Base-by-base conservation (phyloP, 1,140 invertebrate genomes). In the Papilio polytes region DNA sequence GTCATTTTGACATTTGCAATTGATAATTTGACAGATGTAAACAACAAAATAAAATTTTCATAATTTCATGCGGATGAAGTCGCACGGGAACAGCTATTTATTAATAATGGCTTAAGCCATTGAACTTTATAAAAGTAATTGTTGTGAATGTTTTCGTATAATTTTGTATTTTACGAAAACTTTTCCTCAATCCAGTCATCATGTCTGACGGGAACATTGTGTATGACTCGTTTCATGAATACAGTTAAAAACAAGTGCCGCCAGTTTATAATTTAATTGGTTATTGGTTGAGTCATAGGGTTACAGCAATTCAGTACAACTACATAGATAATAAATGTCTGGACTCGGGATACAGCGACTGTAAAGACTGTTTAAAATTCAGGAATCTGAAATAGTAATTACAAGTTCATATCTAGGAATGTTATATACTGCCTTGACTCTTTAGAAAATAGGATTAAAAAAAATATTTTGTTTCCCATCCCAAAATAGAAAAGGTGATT, bases 191-290 rank as follows among this genome's bases (percentile, higher is more conserved):
- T 73, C 18, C 36, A 10, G 18, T 73, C 41, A 44, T 20, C 36
- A 46, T 73, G 41, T 36, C 31, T 46, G 36, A n/a, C 15, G 63
- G 63, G 63, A 70, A 70, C 63, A 70, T 36, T 70, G 13, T 63
- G 18, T 20, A 56, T 70, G 63, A 70, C 63, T 31, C 72, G 20
- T 79, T 74, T 80, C 77, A 48, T 77, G 22, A 85, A 86, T 46
- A 73, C 36, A 46, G 36, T 44, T 73, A 73, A 73, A 73, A 73
- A 46, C 85, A 81, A 79, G 88, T 84, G 74, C 74, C 78, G 72
- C 86, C 80, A 85, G 86, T 86, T 85, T 48, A 89, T 82, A 89
- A 87, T 90, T 89, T 91, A 91, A 91, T 91, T 89, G 85, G 82
- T 48, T 78, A 83, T 82, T 70, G 72, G 77, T 78, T 91, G 88